Conservation (phyloP, 2,113 vertebrate genomes). For the Limanda limanda region DNA sequence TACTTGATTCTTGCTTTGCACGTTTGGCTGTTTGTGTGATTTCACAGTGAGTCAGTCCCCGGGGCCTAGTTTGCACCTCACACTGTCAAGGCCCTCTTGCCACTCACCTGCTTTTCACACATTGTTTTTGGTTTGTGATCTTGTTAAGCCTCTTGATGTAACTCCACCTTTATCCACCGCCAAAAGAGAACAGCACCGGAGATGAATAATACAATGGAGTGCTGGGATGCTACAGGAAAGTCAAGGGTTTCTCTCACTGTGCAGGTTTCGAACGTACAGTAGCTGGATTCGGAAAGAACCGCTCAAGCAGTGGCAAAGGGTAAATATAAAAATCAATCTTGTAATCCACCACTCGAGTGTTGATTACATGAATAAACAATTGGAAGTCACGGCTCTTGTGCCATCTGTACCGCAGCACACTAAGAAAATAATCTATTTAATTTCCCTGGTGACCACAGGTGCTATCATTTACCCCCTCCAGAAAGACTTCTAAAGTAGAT, state of each 20-base stretch:
- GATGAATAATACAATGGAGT: slow-evolving; percentile 5
- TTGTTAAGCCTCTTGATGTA: slow-evolving; percentile 29
- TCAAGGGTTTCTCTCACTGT: not conserved
- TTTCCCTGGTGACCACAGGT: slow-evolving; percentile 75
- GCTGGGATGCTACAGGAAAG: not conserved
- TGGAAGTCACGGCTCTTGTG: slow-evolving; percentile 46
- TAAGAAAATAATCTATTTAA: slow-evolving; percentile 79
- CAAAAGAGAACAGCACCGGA: not conserved
- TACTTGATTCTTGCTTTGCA: slow-evolving; percentile 5
- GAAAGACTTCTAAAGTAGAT: slow-evolving; percentile 73
- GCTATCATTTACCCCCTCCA: slow-evolving; percentile 75
- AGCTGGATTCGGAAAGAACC: not conserved
- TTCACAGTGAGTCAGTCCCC: slow-evolving; percentile 15
- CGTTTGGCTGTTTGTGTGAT: slow-evolving; percentile 34
- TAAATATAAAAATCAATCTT: slow-evolving; percentile 33
- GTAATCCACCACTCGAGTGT: slow-evolving; percentile 25
- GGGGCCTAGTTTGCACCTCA: slow-evolving; percentile 57
- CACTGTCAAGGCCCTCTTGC: slow-evolving; percentile 12
- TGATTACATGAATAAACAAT: slow-evolving; percentile 64
- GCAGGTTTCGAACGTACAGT: not conserved
- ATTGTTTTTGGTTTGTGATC: slow-evolving; percentile 29
- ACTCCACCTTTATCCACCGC: not conserved
- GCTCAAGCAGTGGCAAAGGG: not conserved
- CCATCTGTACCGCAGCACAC: slow-evolving; percentile 66
- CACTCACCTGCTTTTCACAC: slow-evolving; percentile 57